A percentile compares a stretch with the other conserved stretches of the same genome.
phyloP scores from a whole-genome alignment of 1,140 invertebrate species.

The Plectus sambesii region DNA sequence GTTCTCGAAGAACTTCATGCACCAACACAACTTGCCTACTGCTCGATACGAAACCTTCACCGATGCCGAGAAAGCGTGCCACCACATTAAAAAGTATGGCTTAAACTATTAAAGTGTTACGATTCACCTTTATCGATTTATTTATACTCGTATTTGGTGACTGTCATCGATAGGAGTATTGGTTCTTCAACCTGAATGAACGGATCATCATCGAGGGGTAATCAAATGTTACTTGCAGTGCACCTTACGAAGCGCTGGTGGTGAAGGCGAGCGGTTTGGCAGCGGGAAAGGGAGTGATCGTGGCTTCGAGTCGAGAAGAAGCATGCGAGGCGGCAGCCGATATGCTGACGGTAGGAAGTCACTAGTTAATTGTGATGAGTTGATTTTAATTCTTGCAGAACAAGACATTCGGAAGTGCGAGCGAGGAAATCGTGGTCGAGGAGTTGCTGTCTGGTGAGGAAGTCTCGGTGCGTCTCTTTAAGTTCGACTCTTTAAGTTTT shows the following conservation, averaged over 20 bases:
- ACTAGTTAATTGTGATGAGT: slow-evolving; percentile 14
- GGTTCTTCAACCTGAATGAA: no score
- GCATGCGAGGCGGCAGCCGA: slow-evolving; percentile 65
- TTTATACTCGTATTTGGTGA: no score
- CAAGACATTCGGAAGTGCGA: slow-evolving; percentile 64
- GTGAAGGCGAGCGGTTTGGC: slow-evolving; percentile 88
- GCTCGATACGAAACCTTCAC: slow-evolving; percentile 71
- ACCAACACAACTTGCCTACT: slow-evolving; percentile 72
- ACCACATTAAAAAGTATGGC: slow-evolving; percentile 63
- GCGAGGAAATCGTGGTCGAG: slow-evolving; percentile 71
- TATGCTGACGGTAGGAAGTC: slow-evolving; percentile 8
- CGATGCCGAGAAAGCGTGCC: slow-evolving; percentile 61
- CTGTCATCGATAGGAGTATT: no score
- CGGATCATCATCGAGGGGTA: background rate
- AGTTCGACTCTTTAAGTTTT: slow-evolving; percentile 3
- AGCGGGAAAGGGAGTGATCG: slow-evolving; percentile 88
- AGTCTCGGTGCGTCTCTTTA: slow-evolving; percentile 62
- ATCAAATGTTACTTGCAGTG: no score
- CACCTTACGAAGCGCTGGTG: slow-evolving; percentile 50
- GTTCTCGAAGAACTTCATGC: slow-evolving; percentile 89
- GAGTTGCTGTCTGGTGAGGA: slow-evolving; percentile 82
- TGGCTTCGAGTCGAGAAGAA: slow-evolving; percentile 62
- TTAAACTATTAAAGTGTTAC: no score
- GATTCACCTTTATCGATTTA: no score
- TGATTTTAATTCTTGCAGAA: slow-evolving; percentile 29